A percentile compares a stretch with the other conserved stretches of the same genome.
phyloP scores from a whole-genome alignment of 2,797 vertebrate species.

The Channallabes apus region DNA sequence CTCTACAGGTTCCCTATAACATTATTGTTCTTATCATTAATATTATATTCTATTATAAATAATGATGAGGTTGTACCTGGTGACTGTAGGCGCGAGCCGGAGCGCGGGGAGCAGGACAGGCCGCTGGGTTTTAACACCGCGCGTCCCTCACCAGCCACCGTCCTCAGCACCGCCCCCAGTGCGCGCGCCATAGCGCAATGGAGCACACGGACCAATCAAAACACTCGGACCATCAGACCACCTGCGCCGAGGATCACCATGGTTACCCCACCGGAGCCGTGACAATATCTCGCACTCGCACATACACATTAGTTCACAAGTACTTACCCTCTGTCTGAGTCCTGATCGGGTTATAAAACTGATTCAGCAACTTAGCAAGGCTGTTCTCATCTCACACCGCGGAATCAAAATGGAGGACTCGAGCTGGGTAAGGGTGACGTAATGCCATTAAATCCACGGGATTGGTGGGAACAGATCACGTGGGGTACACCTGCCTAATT shows the following conservation, averaged over 20 bases:
- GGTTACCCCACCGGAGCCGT: not conserved
- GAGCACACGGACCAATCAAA: conserved; percentile 68
- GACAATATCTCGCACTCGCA: accelerated
- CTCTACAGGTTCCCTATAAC: no score
- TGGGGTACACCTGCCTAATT: not conserved
- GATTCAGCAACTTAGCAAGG: not conserved
- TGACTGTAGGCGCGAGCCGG: not conserved
- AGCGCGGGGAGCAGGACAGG: not conserved
- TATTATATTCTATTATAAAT: not conserved
- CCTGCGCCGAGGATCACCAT: not conserved
- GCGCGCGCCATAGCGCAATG: conserved; percentile 71
- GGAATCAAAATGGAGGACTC: not conserved
- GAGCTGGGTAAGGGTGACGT: not conserved
- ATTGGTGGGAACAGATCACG: conserved; percentile 17
- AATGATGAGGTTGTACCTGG: not conserved
- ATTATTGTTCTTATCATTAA: no score
- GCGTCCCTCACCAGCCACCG: conserved; percentile 50
- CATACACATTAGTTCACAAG: not conserved
- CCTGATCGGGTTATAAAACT: not conserved
- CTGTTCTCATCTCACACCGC: not conserved
- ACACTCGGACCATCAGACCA: conserved; percentile 70
- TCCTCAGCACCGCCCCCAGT: conserved; percentile 70
- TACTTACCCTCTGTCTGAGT: no score
- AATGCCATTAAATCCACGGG: not conserved
- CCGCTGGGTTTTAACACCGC: conserved; percentile 49